These are phyloP conservation scores for Nebria salina DNA, from an alignment of 2,888 invertebrate genomes.

Conservation along the genomic window DNA sequence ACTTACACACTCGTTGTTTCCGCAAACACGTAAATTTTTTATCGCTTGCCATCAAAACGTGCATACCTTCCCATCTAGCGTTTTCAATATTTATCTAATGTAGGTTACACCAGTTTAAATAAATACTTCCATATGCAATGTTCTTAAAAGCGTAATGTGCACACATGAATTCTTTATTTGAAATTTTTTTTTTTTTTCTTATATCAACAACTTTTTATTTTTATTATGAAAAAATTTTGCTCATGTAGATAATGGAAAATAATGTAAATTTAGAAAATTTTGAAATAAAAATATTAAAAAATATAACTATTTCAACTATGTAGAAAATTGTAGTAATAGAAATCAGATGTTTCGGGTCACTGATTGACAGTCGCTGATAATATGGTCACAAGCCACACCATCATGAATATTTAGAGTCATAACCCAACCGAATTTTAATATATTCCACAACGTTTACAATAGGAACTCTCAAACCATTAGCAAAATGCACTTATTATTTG, in stretches of 20 bases:
- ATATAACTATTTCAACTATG: too few species aligned
- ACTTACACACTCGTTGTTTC: not conserved
- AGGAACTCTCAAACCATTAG: conserved; percentile 20
- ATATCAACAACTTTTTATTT: too few species aligned
- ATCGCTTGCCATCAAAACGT: conserved; percentile 4
- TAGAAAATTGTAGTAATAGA: too few species aligned
- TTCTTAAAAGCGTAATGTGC: too few species aligned
- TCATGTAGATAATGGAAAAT: too few species aligned
- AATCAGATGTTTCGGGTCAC: not conserved
- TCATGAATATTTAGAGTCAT: conserved; percentile 41
- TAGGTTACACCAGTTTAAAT: not conserved
- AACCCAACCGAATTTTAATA: conserved; percentile 33
- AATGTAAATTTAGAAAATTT: too few species aligned
- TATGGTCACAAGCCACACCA: conserved; percentile 10
- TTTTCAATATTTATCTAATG: not conserved
- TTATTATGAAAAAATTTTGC: too few species aligned
- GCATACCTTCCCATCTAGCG: not conserved
- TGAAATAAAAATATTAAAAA: too few species aligned
- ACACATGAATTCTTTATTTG: too few species aligned
- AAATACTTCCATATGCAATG: not conserved
- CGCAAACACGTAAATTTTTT: conserved; percentile 7
- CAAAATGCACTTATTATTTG: conserved; percentile 19
- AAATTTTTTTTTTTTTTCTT: too few species aligned
- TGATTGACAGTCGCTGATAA: conserved; percentile 17
- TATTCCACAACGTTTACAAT: conserved; percentile 30